phyloP scores from a whole-genome alignment of 2,113 vertebrate species.

The Podiceps cristatus region DNA sequence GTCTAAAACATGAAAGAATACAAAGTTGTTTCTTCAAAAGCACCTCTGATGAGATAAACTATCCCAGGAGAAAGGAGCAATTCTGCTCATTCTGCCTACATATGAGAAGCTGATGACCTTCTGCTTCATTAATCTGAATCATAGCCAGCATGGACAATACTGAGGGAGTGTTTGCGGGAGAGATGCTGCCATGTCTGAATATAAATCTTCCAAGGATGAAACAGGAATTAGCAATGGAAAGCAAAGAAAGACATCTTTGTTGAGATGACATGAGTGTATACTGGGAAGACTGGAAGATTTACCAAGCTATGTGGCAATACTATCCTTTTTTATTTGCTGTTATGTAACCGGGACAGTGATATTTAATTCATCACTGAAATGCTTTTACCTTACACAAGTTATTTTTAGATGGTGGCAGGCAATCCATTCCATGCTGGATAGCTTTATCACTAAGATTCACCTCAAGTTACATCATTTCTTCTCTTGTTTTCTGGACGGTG shows the following conservation, averaged over 20 bases:
- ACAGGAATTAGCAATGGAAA: background rate
- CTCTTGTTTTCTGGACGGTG: background rate
- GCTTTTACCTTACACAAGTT: background rate
- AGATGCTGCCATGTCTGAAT: background rate
- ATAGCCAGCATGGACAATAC: background rate
- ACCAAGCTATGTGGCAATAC: background rate
- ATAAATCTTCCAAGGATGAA: background rate
- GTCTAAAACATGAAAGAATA: background rate
- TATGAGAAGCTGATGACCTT: background rate
- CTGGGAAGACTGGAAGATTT: background rate
- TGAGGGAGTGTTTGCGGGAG: background rate
- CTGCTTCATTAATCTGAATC: background rate
- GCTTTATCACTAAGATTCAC: background rate
- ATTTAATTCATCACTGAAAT: background rate
- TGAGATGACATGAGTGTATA: background rate
- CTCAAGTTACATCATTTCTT: background rate
- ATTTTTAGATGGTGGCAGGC: background rate
- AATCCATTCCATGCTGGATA: background rate
- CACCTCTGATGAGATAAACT: background rate
- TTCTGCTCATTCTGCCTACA: background rate
- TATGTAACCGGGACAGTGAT: background rate
- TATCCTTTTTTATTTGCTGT: background rate
- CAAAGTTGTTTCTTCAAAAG: constrained; percentile 11
- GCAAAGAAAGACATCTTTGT: background rate
- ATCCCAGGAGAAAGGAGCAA: background rate